Conservation (phyloP, 2,113 vertebrate species). For the Phainopepla nitens region DNA sequence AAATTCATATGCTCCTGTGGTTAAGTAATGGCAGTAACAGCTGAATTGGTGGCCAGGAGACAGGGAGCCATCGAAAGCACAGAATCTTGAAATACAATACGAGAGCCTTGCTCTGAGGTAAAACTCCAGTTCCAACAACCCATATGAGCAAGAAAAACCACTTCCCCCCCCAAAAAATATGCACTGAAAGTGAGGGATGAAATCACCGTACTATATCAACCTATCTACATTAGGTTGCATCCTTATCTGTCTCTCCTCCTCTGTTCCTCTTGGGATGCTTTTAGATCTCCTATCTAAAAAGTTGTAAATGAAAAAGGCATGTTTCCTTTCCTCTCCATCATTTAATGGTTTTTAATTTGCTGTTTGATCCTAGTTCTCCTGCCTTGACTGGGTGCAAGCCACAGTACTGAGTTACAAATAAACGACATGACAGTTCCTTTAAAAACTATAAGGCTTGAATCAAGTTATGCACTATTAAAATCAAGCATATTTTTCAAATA, state of each 20-base stretch:
- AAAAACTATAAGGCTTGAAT: neutral
- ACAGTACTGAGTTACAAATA: neutral
- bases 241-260: neutral
- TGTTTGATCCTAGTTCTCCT: neutral
- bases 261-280: neutral
- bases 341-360: neutral
- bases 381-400: neutral
- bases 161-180: fast-evolving
- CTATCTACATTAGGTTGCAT: fast-evolving
- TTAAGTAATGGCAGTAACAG: neutral
- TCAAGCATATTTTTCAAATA: neutral
- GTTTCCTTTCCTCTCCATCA: neutral
- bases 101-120: neutral
- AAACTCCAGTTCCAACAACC: neutral
- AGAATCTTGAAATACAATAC: neutral
- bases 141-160: neutral
- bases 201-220: neutral
- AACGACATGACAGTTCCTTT: neutral
- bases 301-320: neutral
- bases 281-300: neutral
- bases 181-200: neutral
- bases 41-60: neutral
- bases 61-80: neutral
- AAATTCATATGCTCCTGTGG: neutral
- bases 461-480: neutral